Evolutionary conservation across 2,797 vertebrate species (phyloP), one percentile per base, ranked within the genome.

Genomic region (Ctenochaetus hawaiiensis): DNA sequence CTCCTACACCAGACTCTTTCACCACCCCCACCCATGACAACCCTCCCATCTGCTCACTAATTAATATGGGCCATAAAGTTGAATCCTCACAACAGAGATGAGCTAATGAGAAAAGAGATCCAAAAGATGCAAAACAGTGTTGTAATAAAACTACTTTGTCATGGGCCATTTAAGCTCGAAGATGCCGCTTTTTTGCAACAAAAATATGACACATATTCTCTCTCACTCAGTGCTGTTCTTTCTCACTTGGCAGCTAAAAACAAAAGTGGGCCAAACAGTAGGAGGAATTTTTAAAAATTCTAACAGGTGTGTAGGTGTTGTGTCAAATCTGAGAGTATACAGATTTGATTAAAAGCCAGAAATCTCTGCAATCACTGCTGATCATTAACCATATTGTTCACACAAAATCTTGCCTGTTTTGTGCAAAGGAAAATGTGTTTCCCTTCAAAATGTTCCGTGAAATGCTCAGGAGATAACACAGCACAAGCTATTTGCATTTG

Each of bases 41-140:
- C 57, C 72, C 80, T 82, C 68, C 85, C 77, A 72, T 88, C 85
- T 86, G 82, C 77, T 86, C 51, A 14, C 49, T 52, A 70, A 72
- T 87, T 78, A 72, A 84, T 49, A 76, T 20, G 64, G 52, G 77
- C 64, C 73, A 60, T 78, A 9, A 49, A 75, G 67, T 66, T 61
- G 49, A 63, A 65, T 67, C 80, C 79, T 67, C 37, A 71, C 70
- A 76, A 67, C 14, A 54, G 41, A 53, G 26, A 80, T 48, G 58
- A 68, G 49, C 20, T 62, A 58, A 78, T 37, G 7, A 73, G 54
- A 69, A 47, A 63, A 61, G 16, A 69, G 4, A 84, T 67, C 20
- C 23, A 41, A 59, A 61, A 59, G 59, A 72, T 76, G 69, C 39
- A 75, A 72, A 81, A 64, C n/a, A 77, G 52, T 49, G 41, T 51